Conservation (phyloP, 2,888 invertebrate genomes). For the Eupithecia subfuscata region DNA sequence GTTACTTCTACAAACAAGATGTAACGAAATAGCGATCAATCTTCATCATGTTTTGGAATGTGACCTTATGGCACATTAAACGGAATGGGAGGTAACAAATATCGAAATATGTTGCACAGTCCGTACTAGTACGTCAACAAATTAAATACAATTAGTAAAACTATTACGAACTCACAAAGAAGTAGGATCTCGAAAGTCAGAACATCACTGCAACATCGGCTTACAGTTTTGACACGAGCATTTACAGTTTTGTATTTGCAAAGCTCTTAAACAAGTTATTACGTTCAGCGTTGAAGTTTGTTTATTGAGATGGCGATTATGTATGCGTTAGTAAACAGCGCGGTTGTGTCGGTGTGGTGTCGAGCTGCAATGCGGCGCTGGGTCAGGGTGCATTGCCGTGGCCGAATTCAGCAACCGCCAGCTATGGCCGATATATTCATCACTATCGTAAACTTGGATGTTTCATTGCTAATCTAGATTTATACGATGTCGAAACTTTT, state of each 20-base stretch:
- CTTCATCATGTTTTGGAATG: slow-evolving; percentile 53
- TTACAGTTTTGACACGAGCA: slow-evolving; percentile 41
- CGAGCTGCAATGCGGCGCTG: slow-evolving; percentile 35
- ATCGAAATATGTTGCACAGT: slow-evolving; percentile 16
- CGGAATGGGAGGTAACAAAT: slow-evolving; percentile 14
- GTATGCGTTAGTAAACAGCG: slow-evolving; percentile 67
- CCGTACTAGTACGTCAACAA: not conserved
- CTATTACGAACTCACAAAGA: not conserved
- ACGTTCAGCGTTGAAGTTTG: slow-evolving; percentile 43
- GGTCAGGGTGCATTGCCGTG: slow-evolving; percentile 64
- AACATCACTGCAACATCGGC: slow-evolving; percentile 29
- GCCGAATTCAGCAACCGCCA: slow-evolving; percentile 19
- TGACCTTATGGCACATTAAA: slow-evolving; percentile 26
- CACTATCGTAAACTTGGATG: slow-evolving; percentile 3
- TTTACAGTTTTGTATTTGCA: slow-evolving; percentile 44
- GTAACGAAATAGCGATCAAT: slow-evolving; percentile 29
- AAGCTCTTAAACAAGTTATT: slow-evolving; percentile 49
- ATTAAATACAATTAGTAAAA: not conserved
- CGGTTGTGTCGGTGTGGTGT: slow-evolving; percentile 68
- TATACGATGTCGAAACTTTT: not conserved
- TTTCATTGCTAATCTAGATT: slow-evolving; percentile 3
- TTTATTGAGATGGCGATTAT: slow-evolving; percentile 56
- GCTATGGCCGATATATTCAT: slow-evolving; percentile 1
- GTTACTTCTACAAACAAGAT: slow-evolving; percentile 33
- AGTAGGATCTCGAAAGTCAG: slow-evolving; percentile 17